These are phyloP conservation scores for Grammomys dolichurus DNA, from an alignment of 2,113 vertebrate genomes.

Conservation along the genomic window DNA sequence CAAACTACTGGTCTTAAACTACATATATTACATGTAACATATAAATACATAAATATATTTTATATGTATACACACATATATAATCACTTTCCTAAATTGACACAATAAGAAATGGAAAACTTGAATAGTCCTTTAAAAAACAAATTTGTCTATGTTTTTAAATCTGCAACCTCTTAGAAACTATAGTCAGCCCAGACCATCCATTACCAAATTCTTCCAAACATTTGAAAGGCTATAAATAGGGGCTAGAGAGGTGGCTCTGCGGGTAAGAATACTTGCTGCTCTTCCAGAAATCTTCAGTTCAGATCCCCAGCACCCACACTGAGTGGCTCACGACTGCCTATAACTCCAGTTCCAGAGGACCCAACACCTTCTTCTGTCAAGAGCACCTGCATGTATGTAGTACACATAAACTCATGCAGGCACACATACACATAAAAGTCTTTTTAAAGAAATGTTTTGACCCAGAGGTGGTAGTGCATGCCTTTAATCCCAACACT, in stretches of 20 bases:
- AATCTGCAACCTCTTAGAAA: slow-evolving; percentile 9
- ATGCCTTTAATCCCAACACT: too few relatives aligned
- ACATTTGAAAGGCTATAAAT: neutral
- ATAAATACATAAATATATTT: neutral
- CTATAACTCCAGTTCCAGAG: neutral
- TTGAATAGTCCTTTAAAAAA: neutral
- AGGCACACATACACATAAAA: neutral
- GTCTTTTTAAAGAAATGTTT: neutral
- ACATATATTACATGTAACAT: neutral
- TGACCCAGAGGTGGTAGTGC: too few relatives aligned
- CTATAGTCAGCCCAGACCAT: neutral
- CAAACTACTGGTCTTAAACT: neutral
- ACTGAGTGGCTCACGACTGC: neutral
- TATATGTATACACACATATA: neutral
- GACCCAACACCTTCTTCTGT: neutral
- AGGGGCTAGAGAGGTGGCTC: neutral
- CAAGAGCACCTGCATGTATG: too few relatives aligned
- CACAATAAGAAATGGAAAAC: slow-evolving; percentile 8
- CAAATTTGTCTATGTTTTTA: neutral
- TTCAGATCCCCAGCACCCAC: neutral
- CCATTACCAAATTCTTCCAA: slow-evolving; percentile 5
- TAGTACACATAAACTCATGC: neutral
- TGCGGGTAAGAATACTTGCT: neutral
- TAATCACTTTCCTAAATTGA: slow-evolving; percentile 1
- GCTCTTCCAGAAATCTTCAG: neutral